Evolutionary conservation across 1,140 invertebrate genomes (phyloP), one percentile per base, ranked within the genome.

Genomic region (Bemisia tabaci): DNA sequence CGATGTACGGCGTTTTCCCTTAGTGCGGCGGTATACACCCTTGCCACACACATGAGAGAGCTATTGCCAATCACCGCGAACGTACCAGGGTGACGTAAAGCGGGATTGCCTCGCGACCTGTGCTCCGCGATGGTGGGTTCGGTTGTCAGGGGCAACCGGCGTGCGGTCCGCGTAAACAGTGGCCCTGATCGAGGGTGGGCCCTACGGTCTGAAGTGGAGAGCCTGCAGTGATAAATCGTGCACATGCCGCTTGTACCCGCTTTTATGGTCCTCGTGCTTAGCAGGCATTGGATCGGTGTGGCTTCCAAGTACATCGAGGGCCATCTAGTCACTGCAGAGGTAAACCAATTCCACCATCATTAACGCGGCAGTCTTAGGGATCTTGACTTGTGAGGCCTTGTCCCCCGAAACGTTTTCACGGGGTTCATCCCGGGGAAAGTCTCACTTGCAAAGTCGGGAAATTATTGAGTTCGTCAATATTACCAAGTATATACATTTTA

Each of bases 271-370:
- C 5, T 48, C 33, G 33, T 48, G 17, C 33, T 48, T 48, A 9
- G 5, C 5, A 48, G 33, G 33, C 5, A 48, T 48, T 48, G 33
- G 33, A 48, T 48, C 17, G 5, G 5, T 9, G 17, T 17, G 5
- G 33, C 5, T 22, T 58, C 59, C 25, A 66, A 66, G 39, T 66
- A 61, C 59, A 59, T 61, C 26, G 65, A 66, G 39, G 65, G 65
- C 26, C 65, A 66, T 62, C 26, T 66, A 39, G 39, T 66, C 27
- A 59, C 59, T 27, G 59, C 65, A 33, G 65, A 66, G 65, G 65
- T 66, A 39, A 65, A 22, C 27, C 12, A 12, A 24, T n/a, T n/a
- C n/a, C n/a, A n/a, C n/a, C n/a, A n/a, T n/a, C n/a, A n/a, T n/a
- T n/a, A n/a, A n/a, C n/a, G n/a, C n/a, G n/a, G n/a, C n/a, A n/a